Conservation (phyloP, 2,797 vertebrate species). For the Semaprochilodus insignis region DNA sequence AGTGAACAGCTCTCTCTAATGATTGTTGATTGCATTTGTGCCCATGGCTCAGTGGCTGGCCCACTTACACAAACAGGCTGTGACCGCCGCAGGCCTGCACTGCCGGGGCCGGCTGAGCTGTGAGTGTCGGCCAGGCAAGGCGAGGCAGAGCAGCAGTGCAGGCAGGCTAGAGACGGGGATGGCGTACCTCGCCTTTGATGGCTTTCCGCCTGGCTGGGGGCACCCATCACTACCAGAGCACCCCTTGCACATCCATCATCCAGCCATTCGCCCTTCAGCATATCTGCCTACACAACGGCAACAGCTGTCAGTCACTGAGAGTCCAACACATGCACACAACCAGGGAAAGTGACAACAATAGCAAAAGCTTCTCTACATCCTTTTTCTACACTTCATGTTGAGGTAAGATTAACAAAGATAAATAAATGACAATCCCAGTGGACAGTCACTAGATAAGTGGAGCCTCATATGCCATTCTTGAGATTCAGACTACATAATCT, state of each 20-base stretch:
- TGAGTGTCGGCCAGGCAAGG: constrained; percentile 40
- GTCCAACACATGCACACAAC: neutral
- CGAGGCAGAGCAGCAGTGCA: constrained; percentile 61
- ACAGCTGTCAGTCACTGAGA: constrained; percentile 60
- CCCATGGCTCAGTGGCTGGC: constrained; percentile 69
- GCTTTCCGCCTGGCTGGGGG: constrained; percentile 54
- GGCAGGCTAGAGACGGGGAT: constrained; percentile 51
- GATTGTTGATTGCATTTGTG: constrained; percentile 74
- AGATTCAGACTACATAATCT: neutral
- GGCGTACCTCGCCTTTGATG: constrained; percentile 66
- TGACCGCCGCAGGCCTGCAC: constrained; percentile 29
- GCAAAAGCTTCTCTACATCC: neutral
- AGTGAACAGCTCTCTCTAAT: constrained; percentile 65
- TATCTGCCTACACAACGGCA: constrained; percentile 47
- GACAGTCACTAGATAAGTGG: neutral
- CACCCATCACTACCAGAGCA: constrained; percentile 17
- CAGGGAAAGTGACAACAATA: neutral
- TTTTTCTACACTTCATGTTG: neutral
- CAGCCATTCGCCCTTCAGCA: constrained; percentile 13
- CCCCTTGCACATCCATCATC: constrained; percentile 26
- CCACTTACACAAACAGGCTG: constrained; percentile 66
- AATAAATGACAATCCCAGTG: neutral
- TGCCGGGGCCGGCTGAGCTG: constrained; percentile 14
- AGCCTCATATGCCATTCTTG: neutral
- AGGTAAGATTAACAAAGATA: neutral